These are phyloP conservation scores for Elmis aenea DNA, from an alignment of 2,888 invertebrate species.

Conservation along the genomic window DNA sequence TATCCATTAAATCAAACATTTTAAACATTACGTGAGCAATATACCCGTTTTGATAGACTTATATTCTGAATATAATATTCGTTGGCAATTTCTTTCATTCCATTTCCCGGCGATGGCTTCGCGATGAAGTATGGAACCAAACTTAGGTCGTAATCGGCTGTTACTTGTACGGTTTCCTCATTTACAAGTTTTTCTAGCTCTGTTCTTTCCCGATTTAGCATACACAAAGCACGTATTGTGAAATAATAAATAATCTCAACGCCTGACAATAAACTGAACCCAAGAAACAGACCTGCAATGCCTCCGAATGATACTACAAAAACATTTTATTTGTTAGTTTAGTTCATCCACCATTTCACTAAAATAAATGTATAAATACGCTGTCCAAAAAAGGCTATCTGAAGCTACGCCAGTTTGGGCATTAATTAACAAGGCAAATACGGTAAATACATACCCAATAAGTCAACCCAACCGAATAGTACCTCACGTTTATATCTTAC, in stretches of 20 bases:
- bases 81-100: slow-evolving; percentile 30
- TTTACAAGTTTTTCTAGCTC: slow-evolving; percentile 48
- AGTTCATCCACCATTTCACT: too few relatives aligned
- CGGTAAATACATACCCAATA: slow-evolving; percentile 56
- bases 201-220: slow-evolving; percentile 51
- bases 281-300: slow-evolving; percentile 63
- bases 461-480: slow-evolving; percentile 78
- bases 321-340: neutral
- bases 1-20: neutral
- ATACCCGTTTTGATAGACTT: too few relatives aligned
- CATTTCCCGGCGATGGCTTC: slow-evolving; percentile 30
- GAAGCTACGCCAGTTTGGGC: neutral
- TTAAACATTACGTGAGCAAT: too few relatives aligned
- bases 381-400: neutral
- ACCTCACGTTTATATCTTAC: slow-evolving; percentile 75
- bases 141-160: slow-evolving; percentile 40
- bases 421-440: too few relatives aligned
- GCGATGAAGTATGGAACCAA: slow-evolving; percentile 40
- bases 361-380: neutral
- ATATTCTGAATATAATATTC: slow-evolving; percentile 9
- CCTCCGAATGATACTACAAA: slow-evolving; percentile 60
- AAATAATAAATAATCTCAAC: slow-evolving; percentile 76
- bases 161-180: slow-evolving; percentile 36
- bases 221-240: slow-evolving; percentile 64
- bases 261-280: slow-evolving; percentile 71